Conservation (phyloP, 2,888 invertebrate genomes). For the Schizotus pectinicornis region DNA sequence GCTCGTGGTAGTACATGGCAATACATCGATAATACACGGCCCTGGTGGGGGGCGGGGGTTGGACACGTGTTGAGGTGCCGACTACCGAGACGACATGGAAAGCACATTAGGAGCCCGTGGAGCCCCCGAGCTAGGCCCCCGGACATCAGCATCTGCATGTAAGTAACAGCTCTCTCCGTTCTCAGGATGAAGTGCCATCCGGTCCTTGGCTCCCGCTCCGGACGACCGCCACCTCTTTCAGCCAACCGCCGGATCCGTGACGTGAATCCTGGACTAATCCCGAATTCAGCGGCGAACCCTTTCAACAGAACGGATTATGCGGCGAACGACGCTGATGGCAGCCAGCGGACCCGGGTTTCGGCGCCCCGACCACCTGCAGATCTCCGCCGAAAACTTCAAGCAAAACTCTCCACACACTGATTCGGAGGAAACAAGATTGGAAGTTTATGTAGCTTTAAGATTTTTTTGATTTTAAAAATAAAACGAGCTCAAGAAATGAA, state of each 20-base stretch:
- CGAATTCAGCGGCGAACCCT: constrained; percentile 34
- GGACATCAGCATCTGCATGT: constrained; percentile 52
- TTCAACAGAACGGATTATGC: constrained; percentile 30
- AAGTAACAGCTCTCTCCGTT: constrained; percentile 50
- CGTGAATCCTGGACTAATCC: constrained; percentile 35
- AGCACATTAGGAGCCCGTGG: constrained; percentile 57
- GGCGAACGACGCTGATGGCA: constrained; percentile 25
- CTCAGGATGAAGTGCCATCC: constrained; percentile 43
- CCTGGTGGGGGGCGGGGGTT: constrained; percentile 46
- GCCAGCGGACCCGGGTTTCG: not conserved
- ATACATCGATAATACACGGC: constrained; percentile 56
- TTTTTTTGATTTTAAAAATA: too few relatives aligned
- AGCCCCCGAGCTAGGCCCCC: constrained; percentile 47
- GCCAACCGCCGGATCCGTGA: constrained; percentile 31
- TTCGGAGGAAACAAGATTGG: too few relatives aligned
- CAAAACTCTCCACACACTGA: too few relatives aligned
- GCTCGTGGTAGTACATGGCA: constrained; percentile 51
- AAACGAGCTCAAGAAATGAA: too few relatives aligned
- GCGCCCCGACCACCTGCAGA: too few relatives aligned
- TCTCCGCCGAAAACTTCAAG: too few relatives aligned
- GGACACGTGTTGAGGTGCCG: constrained; percentile 60
- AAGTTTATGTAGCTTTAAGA: too few relatives aligned
- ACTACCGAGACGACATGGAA: constrained; percentile 57
- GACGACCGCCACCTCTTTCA: constrained; percentile 27
- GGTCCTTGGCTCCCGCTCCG: constrained; percentile 30